Evolutionary conservation across 1,140 invertebrate species (phyloP).

Genomic region (Lasioglossum albipes): DNA sequence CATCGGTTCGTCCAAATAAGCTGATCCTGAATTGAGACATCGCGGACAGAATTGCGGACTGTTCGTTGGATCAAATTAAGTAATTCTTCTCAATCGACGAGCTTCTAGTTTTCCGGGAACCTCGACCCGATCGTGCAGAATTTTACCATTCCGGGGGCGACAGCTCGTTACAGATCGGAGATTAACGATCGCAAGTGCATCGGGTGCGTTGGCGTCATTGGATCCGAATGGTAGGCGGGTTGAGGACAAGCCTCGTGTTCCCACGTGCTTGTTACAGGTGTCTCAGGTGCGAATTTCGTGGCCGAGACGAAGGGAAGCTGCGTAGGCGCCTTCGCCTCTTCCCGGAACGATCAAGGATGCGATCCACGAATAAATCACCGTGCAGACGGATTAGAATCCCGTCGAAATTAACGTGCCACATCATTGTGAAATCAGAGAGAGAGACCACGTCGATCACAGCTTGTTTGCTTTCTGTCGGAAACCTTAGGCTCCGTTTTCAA

Average conservation of each 20-base stretch:
- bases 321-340: conserved; percentile 6
- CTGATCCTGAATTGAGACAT: conserved; percentile 18
- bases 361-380: conserved; percentile 34
- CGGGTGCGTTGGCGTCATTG: conserved; percentile 65
- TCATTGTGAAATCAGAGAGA: conserved; percentile 14
- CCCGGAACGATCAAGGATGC: conserved; percentile 36
- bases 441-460: neutral
- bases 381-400: neutral
- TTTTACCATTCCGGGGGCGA: conserved; percentile 35
- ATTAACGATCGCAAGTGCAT: conserved; percentile 68
- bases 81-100: conserved; percentile 7
- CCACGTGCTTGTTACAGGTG: conserved; percentile 19
- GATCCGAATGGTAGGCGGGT: conserved; percentile 26
- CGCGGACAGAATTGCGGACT: neutral
- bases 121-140: neutral
- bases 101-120: conserved; percentile 31
- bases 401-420: conserved; percentile 18
- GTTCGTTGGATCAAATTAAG: conserved; percentile 24
- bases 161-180: conserved; percentile 45
- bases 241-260: neutral
- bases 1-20: conserved; percentile 26
- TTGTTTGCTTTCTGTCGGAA: neutral
- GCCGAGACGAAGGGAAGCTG: conserved; percentile 6
- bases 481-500: neutral
- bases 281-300: conserved; percentile 37